phyloP scores from a whole-genome alignment of 1,140 invertebrate genomes.

The Subanguina moxae region DNA sequence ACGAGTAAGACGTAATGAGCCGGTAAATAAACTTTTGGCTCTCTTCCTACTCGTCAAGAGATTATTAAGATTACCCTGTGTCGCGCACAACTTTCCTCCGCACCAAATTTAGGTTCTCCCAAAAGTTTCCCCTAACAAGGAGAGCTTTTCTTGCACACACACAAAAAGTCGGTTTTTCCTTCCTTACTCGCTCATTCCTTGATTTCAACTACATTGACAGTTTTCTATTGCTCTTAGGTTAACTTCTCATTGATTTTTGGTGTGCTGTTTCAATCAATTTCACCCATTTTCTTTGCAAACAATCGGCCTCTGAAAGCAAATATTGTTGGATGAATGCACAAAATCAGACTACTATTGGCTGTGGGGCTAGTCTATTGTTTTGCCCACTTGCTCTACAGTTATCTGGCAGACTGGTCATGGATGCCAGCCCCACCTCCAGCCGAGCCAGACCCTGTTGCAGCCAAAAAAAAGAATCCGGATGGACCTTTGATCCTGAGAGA shows the following conservation, averaged over 20 bases:
- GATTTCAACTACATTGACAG: not conserved
- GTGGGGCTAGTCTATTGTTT: not conserved
- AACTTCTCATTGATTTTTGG: constrained; percentile 4
- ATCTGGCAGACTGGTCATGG: not conserved
- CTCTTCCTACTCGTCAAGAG: not conserved
- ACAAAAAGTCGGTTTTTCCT: not conserved
- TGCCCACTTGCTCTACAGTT: not conserved
- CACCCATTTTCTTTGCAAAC: not conserved
- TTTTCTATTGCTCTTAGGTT: not conserved
- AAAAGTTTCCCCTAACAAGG: not conserved
- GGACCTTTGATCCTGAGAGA: constrained; percentile 31
- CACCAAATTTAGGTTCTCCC: not conserved
- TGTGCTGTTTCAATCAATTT: not conserved
- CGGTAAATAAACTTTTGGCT: not conserved
- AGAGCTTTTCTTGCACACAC: not conserved
- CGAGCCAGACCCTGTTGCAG: not conserved
- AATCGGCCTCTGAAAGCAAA: not conserved
- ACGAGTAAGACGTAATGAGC: not conserved
- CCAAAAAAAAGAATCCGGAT: constrained; percentile 37
- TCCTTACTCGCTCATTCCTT: not conserved
- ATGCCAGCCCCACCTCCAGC: not conserved
- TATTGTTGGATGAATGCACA: not conserved
- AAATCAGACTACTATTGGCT: not conserved
- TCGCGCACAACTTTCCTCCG: not conserved
- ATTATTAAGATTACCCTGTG: not conserved